These are phyloP conservation scores for Netelia inedita DNA, from an alignment of 2,888 invertebrate genomes.

Conservation along the genomic window DNA sequence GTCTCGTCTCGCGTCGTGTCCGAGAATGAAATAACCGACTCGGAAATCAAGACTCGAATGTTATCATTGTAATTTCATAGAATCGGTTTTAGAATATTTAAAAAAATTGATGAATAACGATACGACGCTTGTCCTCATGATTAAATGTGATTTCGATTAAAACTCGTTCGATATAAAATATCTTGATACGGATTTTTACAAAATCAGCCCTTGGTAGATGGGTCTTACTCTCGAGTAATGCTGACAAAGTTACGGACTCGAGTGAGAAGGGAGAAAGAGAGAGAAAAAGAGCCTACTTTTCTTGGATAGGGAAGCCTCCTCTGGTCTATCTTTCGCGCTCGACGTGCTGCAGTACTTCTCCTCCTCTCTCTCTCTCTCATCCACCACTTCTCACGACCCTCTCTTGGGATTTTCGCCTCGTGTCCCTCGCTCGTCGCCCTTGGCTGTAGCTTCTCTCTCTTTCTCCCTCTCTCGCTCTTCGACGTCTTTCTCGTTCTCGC, in stretches of 20 bases:
- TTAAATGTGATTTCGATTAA: conserved; percentile 3
- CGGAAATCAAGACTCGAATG: conserved; percentile 27
- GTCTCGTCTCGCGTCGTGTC: conserved; percentile 38
- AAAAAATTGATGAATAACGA: no score
- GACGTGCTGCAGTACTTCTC: conserved; percentile 46
- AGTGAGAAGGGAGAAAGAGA: conserved; percentile 50
- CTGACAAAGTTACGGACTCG: conserved; percentile 71
- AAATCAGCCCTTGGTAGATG: conserved; percentile 39
- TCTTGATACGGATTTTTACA: conserved; percentile 48
- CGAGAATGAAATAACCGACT: conserved; percentile 36
- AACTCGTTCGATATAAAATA: conserved; percentile 14
- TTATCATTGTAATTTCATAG: neutral
- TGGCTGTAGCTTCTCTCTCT: conserved; percentile 28
- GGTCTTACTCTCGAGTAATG: conserved; percentile 62
- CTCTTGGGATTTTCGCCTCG: conserved; percentile 40
- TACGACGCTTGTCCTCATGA: no score
- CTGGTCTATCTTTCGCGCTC: conserved; percentile 53
- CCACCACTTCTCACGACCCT: conserved; percentile 54
- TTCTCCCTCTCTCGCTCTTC: conserved; percentile 39
- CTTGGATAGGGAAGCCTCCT: conserved; percentile 22
- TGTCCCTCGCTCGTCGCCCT: conserved; percentile 48
- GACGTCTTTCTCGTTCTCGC: conserved; percentile 30
- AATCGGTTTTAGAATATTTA: no score
- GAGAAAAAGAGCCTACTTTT: conserved; percentile 43
- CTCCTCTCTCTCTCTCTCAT: conserved; percentile 50